Base-by-base conservation (phyloP, 2,888 invertebrate species). In the Sceliomorpha sp. region DNA sequence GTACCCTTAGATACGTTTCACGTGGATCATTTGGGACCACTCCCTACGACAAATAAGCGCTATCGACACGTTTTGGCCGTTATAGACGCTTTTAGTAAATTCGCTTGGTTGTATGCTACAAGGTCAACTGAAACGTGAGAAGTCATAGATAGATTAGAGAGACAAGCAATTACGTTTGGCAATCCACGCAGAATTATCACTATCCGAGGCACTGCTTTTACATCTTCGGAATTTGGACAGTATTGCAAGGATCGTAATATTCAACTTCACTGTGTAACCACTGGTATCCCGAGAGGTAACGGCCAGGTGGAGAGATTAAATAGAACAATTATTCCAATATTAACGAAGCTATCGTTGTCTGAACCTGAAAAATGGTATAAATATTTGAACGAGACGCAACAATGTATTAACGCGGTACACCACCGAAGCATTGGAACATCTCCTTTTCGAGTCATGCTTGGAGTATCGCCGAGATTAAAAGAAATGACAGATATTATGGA, bases 161-260 rank as follows among this genome's bases (percentile, higher is more conserved):
- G 12, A 2, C 67, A 60, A 24, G 42, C 47, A 5, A 13, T 32
- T 6, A 68, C 59, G 2, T 89, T 88, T 75, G 88, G 86, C 7
- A 87, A 86, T 64, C 87, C 87, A 3, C 53, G 48, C 9, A 71
- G 78, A 32, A 81, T 87, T 5, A 81, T 88, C 1, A 79, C 84
- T 0, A 86, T 88, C 17, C n/a, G 32, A 6, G 53, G 53, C 8
- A 53, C 53, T 1, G 53, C 53, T 9, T 53, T 53, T 20, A 53
- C 31, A 3, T 53, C 53, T 1, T 3, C 1, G 1, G 44, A 17
- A 14, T 55, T 55, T 24, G 8, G 14, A n/a, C 3, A 27, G 4
- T 55, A 42, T 9, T 55, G 55, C 9, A 12, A 20, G 1, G 14
- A 34, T 2, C 14, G 42, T 8, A 13, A 9, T n/a, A 55, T 55